phyloP scores from a whole-genome alignment of 2,797 vertebrate species.

The Myiotriccus ornatus region DNA sequence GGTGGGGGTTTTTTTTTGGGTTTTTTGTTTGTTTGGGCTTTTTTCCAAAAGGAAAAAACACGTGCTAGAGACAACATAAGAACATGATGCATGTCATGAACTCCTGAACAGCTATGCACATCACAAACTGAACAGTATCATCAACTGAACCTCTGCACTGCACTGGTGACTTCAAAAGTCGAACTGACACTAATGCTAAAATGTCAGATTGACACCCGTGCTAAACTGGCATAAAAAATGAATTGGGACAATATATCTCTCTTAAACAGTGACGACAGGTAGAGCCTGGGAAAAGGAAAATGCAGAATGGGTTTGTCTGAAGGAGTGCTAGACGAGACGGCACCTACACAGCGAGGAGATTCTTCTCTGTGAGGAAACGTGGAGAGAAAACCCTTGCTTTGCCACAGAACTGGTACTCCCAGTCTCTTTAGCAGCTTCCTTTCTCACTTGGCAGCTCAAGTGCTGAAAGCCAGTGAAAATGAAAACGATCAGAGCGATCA shows the following conservation, averaged over 20 bases:
- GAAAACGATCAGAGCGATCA: not conserved
- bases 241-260: not conserved
- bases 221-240: not conserved
- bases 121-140: not conserved
- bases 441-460: not conserved
- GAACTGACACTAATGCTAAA: not conserved
- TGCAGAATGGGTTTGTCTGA: not conserved
- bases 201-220: not conserved
- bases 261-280: not conserved
- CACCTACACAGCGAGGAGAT: not conserved
- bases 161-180: not conserved
- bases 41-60: not conserved
- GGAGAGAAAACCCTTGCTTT: not conserved
- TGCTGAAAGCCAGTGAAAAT: not conserved
- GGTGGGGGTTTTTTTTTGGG: not conserved
- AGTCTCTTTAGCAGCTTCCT: not conserved
- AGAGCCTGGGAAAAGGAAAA: not conserved
- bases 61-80: not conserved
- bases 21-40: not conserved
- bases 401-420: not conserved
- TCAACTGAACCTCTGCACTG: not conserved
- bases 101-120: not conserved
- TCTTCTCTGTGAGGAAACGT: not conserved
- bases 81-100: not conserved
- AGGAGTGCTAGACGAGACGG: not conserved